A percentile compares a stretch with the other conserved stretches of the same genome.
phyloP scores from a whole-genome alignment of 2,113 vertebrate species.

The Neolamprologus hecqui region DNA sequence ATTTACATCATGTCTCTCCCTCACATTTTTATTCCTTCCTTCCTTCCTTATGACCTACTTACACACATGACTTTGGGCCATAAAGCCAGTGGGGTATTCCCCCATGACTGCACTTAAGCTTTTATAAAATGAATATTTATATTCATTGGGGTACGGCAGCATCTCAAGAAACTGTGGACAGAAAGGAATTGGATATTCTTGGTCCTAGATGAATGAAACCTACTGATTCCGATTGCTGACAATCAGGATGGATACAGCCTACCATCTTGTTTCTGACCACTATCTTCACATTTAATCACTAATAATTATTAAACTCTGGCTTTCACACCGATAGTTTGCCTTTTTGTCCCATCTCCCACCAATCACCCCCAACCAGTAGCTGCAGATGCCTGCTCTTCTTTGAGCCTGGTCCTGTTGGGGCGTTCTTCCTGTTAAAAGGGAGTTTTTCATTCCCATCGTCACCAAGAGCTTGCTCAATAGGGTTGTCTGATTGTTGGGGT shows the following conservation, averaged over 20 bases:
- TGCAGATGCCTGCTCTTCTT: not conserved
- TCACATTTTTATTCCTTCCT: not conserved
- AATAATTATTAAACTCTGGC: not conserved
- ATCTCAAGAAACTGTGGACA: not conserved
- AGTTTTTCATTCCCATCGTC: not conserved
- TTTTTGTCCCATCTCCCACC: not conserved
- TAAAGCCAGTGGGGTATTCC: not conserved
- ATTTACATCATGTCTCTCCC: slow-evolving; percentile 1
- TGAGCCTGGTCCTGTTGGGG: not conserved
- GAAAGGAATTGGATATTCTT: not conserved
- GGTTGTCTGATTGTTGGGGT: not conserved
- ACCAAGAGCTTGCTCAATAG: not conserved
- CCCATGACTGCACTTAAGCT: not conserved
- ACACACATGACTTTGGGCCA: not conserved
- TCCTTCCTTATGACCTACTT: not conserved
- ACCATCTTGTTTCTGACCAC: not conserved
- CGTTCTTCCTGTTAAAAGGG: not conserved
- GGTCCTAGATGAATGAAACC: not conserved
- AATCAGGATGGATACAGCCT: not conserved
- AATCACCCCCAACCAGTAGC: not conserved
- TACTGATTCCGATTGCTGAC: not conserved
- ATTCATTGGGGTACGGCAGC: not conserved
- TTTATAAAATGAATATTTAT: not conserved
- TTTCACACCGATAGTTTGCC: not conserved
- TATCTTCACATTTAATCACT: not conserved